These are phyloP conservation scores for Plagodis dolabraria DNA, from an alignment of 2,888 invertebrate species.

Conservation along the genomic window DNA sequence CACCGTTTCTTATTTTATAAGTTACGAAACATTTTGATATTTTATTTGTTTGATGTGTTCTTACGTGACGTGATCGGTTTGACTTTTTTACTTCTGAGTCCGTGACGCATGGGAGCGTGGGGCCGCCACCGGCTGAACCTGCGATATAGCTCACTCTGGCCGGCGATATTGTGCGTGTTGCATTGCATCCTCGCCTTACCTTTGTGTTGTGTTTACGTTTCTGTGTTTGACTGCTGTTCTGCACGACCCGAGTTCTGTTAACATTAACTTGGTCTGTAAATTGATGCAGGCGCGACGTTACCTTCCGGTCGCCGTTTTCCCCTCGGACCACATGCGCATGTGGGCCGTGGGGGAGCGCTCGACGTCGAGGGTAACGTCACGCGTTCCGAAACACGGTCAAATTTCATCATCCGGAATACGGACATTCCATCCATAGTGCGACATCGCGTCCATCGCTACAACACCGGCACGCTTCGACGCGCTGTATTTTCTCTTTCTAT, in stretches of 20 bases:
- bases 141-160: slow-evolving; percentile 76
- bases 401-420: slow-evolving; percentile 38
- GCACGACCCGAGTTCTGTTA: slow-evolving; percentile 51
- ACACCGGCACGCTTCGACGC: slow-evolving; percentile 55
- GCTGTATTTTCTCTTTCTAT: slow-evolving; percentile 38
- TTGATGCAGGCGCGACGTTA: slow-evolving; percentile 40
- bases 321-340: slow-evolving; percentile 55
- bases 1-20: slow-evolving; percentile 12
- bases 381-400: slow-evolving; percentile 56
- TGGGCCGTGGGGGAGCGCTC: slow-evolving; percentile 56
- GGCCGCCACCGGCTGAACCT: slow-evolving; percentile 40
- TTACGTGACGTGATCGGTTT: slow-evolving; percentile 46
- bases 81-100: slow-evolving; percentile 67
- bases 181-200: slow-evolving; percentile 63
- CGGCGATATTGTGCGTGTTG: slow-evolving; percentile 82
- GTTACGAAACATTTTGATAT: slow-evolving; percentile 5
- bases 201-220: slow-evolving; percentile 41
- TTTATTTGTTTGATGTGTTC: slow-evolving; percentile 32
- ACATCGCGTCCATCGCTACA: slow-evolving; percentile 22
- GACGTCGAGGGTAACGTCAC: slow-evolving; percentile 46
- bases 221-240: slow-evolving; percentile 69
- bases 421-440: slow-evolving; percentile 40
- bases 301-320: slow-evolving; percentile 51
- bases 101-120: slow-evolving; percentile 51
- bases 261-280: slow-evolving; percentile 16